Evolutionary conservation across 2,113 vertebrate genomes (phyloP).

Genomic region (Centropristis striata): DNA sequence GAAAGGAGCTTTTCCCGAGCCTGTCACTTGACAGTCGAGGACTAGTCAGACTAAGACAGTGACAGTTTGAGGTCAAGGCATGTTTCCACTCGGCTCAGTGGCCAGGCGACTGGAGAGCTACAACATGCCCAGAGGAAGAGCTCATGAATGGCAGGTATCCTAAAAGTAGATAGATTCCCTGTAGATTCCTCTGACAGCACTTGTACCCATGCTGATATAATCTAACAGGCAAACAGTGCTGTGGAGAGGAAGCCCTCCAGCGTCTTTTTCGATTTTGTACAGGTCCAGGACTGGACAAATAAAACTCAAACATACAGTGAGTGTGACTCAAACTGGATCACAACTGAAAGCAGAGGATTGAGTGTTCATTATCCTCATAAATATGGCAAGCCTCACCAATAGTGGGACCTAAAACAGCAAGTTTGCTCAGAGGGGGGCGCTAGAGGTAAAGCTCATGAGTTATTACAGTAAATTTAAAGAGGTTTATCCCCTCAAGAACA

Average conservation of each 20-base stretch:
- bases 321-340: background rate
- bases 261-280: background rate
- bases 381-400: background rate
- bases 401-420: background rate
- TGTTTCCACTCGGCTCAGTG: constrained; percentile 43
- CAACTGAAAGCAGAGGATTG: background rate
- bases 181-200: constrained; percentile 12
- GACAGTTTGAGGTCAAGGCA: constrained; percentile 77
- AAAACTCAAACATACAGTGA: background rate
- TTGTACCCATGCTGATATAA: constrained; percentile 12
- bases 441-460: background rate
- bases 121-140: constrained; percentile 6
- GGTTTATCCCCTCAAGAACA: background rate
- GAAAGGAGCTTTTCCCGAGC: constrained; percentile 39
- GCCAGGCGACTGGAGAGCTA: constrained; percentile 13
- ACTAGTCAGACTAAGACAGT: constrained; percentile 39
- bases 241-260: background rate
- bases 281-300: background rate
- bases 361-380: background rate
- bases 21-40: constrained; percentile 52
- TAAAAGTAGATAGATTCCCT: constrained; percentile 18
- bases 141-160: constrained; percentile 48
- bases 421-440: background rate
- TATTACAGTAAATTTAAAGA: background rate
- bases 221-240: background rate